Conservation (phyloP, 2,888 invertebrate genomes). For the Bellardia bayeri region DNA sequence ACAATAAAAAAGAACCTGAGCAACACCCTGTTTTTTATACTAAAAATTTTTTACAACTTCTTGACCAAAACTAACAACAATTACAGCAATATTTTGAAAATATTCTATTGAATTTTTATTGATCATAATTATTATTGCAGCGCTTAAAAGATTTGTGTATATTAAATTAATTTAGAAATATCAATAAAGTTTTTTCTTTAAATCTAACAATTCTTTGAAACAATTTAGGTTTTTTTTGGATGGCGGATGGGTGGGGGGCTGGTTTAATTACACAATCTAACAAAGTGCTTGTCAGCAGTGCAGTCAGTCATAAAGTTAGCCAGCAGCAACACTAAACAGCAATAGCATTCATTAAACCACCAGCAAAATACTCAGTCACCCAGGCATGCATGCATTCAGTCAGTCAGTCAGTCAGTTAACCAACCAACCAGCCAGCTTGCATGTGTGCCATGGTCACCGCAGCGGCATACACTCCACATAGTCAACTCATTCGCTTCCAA, state of each 20-base stretch:
- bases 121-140: constrained; percentile 24
- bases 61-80: constrained; percentile 32
- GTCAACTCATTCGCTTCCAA: neutral
- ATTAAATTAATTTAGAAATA: constrained; percentile 38
- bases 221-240: too few species aligned
- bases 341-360: constrained; percentile 21
- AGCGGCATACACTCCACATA: neutral
- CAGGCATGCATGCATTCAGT: constrained; percentile 29
- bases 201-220: too few species aligned
- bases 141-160: neutral
- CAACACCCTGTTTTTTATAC: constrained; percentile 17
- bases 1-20: neutral
- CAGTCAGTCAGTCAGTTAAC: constrained; percentile 19
- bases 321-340: constrained; percentile 25
- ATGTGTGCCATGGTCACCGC: constrained; percentile 71
- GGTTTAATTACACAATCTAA: constrained; percentile 32
- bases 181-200: neutral
- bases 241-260: too few species aligned
- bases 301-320: constrained; percentile 29
- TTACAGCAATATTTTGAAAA: neutral
- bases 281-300: constrained; percentile 37
- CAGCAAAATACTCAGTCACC: constrained; percentile 16
- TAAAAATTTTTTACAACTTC: neutral
- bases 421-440: constrained; percentile 29
- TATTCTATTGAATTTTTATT: constrained; percentile 53